These are phyloP conservation scores for Euphysa ruthae DNA, from an alignment of 30 jellyfish, hydroid and myxozoan genomes.

Conservation along the genomic window DNA sequence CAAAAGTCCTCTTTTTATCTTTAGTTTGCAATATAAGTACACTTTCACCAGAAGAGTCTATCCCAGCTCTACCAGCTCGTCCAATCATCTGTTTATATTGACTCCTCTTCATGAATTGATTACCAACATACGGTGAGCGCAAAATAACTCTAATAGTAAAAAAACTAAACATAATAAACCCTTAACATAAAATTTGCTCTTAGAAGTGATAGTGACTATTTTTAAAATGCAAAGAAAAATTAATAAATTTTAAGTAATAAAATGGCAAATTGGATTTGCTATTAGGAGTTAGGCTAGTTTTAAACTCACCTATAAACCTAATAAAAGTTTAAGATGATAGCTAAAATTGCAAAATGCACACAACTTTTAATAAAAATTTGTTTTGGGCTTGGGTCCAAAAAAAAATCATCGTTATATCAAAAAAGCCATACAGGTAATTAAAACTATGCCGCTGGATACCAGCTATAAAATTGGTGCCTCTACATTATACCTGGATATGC, in stretches of 20 bases:
- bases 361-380: too few relatives aligned
- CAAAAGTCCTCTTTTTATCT: constrained; percentile 46
- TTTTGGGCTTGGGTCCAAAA: too few relatives aligned
- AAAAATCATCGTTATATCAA: too few relatives aligned
- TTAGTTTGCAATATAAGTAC: constrained; percentile 50
- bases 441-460: too few relatives aligned
- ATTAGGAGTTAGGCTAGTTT: too few relatives aligned
- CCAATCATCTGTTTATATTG: constrained; percentile 96
- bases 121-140: constrained; percentile 85
- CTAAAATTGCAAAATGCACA: too few relatives aligned
- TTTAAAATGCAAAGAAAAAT: neutral
- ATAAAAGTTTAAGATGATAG: too few relatives aligned
- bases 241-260: neutral
- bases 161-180: too few relatives aligned
- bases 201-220: neutral
- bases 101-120: constrained; percentile 42
- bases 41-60: constrained; percentile 89
- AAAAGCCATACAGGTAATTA: too few relatives aligned
- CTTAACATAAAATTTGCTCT: neutral
- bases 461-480: too few relatives aligned
- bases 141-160: constrained; percentile 53
- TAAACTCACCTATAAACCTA: too few relatives aligned
- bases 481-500: too few relatives aligned
- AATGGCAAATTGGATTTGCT: neutral
- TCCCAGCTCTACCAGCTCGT: constrained; percentile 98